phyloP scores from a whole-genome alignment of 2,888 invertebrate species.

The Cheilosia variabilis region DNA sequence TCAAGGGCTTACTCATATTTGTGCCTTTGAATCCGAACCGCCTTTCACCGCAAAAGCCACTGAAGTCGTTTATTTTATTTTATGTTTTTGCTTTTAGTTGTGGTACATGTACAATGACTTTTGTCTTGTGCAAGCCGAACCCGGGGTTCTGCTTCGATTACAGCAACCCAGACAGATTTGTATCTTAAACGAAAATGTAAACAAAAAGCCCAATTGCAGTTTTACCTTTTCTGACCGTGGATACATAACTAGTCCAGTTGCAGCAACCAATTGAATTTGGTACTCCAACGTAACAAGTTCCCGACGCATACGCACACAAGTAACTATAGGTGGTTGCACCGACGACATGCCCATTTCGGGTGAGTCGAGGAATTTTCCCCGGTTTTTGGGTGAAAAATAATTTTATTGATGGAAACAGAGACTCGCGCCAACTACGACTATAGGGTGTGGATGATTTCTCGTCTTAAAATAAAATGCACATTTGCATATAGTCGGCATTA shows the following conservation, averaged over 20 bases:
- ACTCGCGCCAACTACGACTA: not conserved
- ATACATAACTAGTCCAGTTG: not conserved
- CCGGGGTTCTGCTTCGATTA: not conserved
- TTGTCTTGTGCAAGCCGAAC: not conserved
- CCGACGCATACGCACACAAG: not conserved
- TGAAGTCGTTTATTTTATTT: not conserved
- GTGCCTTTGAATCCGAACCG: not conserved
- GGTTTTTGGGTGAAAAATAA: not conserved
- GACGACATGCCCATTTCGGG: slow-evolving; percentile 2
- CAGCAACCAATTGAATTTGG: slow-evolving; percentile 8
- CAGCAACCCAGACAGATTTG: not conserved
- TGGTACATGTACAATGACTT: not conserved
- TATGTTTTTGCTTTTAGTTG: not conserved
- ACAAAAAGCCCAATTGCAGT: not conserved
- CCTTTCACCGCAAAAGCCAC: slow-evolving; percentile 11
- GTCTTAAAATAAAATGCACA: not conserved
- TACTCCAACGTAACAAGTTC: not conserved
- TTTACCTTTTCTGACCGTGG: not conserved
- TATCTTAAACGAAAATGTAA: not conserved
- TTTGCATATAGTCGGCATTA: slow-evolving; percentile 9
- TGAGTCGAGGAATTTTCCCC: not conserved
- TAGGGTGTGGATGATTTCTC: slow-evolving; percentile 12
- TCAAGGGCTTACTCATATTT: slow-evolving; percentile 12
- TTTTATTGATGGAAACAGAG: not conserved
- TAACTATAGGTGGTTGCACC: not conserved